phyloP scores from a whole-genome alignment of 2,888 invertebrate species.

The Drosophila gaucha region DNA sequence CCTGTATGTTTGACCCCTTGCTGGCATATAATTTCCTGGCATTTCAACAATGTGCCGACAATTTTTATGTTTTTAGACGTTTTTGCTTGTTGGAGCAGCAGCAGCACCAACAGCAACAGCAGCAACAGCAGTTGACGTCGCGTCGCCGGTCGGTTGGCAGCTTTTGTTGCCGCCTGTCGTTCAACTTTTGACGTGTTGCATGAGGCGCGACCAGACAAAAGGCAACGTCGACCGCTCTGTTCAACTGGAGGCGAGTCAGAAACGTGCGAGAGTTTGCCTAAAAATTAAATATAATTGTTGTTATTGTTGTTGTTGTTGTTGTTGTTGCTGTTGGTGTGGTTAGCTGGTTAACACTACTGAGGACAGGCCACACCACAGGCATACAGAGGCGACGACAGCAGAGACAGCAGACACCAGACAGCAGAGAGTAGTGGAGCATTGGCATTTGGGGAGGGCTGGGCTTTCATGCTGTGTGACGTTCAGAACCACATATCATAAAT shows the following conservation, averaged over 20 bases:
- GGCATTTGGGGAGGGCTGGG: conserved; percentile 11
- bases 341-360: conserved; percentile 58
- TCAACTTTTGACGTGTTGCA: conserved; percentile 78
- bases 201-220: conserved; percentile 61
- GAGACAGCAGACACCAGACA: conserved; percentile 31
- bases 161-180: conserved; percentile 74
- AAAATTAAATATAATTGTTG: conserved; percentile 78
- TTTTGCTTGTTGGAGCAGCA: conserved; percentile 41
- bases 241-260: conserved; percentile 33
- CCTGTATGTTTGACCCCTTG: conserved; percentile 42
- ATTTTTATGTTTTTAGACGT: conserved; percentile 69
- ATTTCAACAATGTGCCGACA: conserved; percentile 74
- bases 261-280: conserved; percentile 69
- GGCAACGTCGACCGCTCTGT: conserved; percentile 39
- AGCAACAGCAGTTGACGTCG: conserved; percentile 43
- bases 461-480: conserved; percentile 37
- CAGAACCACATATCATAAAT: conserved; percentile 62
- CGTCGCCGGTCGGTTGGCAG: conserved; percentile 62
- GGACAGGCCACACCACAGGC: conserved; percentile 37
- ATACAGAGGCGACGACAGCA: conserved; percentile 46
- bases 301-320: conserved; percentile 32
- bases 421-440: conserved; percentile 1
- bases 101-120: conserved; percentile 8
- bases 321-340: conserved; percentile 57
- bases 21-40: conserved; percentile 73